Base-by-base conservation (phyloP, 2,888 invertebrate genomes). In the Odontothrips loti region DNA sequence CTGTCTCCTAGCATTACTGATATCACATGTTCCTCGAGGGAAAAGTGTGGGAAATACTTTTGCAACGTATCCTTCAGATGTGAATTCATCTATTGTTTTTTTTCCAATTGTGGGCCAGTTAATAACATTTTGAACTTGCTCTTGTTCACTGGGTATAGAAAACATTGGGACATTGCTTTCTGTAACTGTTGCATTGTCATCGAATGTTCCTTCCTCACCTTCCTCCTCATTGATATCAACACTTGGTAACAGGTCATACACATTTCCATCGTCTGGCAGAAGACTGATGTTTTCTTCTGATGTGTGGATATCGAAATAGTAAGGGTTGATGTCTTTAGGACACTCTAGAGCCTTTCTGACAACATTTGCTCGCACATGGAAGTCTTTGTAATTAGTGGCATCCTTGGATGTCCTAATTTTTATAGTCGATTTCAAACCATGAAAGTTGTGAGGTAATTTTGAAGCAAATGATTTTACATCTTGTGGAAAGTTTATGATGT, bases 401-500 rank as follows among this genome's bases (percentile, higher is more conserved):
- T 23, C 20, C 3, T 10, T 47, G 20, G 68, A 80, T 47, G 75
- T 80, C 8, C 80, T 34, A 34, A 80, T 29, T 27, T 78, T 47
- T 9, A 80, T 68, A 2, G 34, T 34, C 9, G 80, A 80, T 15
- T 34, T 68, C 47, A 80, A 63, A 1, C 4, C n/a, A 10, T 34
- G 23, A 8, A 80, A 17, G 23, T 43, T 10, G 43, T 80, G 34
- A 11, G 75, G 75, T 17, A 80, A 34, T 47, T 29, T 63, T 58
- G 51, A 1, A 6, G 80, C 75, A 68, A 80, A 80, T 29, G 68
- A n/a, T 15, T 20, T 63, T 2, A 80, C 75, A 29, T 80, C 47
- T 80, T 80, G 80, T 4, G 80, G 80, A 58, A 80, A 80, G 23
- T 80, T 80, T 10, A 80, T 80, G 9, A 58, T 48, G 17, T 79